Evolutionary conservation across 1,140 invertebrate species (phyloP).

Genomic region (Drosophila rufa): DNA sequence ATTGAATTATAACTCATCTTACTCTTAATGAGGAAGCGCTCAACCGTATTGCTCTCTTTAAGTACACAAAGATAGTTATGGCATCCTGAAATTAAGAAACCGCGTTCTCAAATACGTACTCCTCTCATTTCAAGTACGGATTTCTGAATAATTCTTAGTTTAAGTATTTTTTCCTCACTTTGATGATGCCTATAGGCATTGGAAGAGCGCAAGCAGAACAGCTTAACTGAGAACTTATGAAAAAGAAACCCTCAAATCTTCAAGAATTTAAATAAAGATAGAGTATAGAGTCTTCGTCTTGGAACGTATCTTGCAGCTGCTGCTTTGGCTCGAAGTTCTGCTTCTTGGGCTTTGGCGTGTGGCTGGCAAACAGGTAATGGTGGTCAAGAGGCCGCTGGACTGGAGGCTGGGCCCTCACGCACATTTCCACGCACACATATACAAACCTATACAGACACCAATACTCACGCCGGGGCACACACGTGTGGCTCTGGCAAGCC

Average conservation of each 20-base stretch:
- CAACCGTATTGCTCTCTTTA: too few species aligned
- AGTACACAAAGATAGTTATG: too few species aligned
- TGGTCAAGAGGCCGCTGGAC: conserved; percentile 5
- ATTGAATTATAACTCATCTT: too few species aligned
- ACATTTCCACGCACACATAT: neutral
- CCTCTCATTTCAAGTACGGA: too few species aligned
- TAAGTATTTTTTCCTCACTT: too few species aligned
- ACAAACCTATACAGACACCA: neutral
- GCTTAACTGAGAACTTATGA: neutral
- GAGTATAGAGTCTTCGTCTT: conserved; percentile 23
- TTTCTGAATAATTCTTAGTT: too few species aligned
- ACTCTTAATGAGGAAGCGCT: too few species aligned
- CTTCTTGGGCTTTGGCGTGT: conserved; percentile 54
- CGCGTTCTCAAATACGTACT: too few species aligned
- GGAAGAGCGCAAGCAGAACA: too few species aligned
- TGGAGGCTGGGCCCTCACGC: conserved; percentile 55
- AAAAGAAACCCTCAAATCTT: neutral
- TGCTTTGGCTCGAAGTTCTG: conserved; percentile 50
- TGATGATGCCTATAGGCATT: too few species aligned
- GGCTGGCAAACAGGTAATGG: conserved; percentile 63
- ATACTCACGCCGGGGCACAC: neutral
- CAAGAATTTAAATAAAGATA: neutral
- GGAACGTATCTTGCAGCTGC: neutral
- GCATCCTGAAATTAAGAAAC: too few species aligned
- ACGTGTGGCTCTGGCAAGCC: conserved; percentile 40